A percentile compares a stretch with the other conserved stretches of the same genome.
Evolutionary conservation across 2,888 invertebrate genomes (phyloP).

Genomic region (Ennomos fuscantarius): DNA sequence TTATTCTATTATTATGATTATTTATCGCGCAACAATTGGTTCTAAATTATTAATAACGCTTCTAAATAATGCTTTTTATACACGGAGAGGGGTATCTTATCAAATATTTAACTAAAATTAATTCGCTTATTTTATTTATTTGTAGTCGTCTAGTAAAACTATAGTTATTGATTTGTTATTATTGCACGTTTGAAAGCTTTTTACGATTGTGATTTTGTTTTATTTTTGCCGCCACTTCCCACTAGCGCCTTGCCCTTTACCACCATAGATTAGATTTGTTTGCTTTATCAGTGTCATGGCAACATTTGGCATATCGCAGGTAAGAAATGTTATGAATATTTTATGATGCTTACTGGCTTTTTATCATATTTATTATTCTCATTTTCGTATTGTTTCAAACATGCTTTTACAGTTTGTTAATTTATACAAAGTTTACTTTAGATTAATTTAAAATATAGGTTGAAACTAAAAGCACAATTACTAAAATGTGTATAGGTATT

Average conservation of each 20-base stretch:
- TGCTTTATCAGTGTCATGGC: slow-evolving; percentile 61
- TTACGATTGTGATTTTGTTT: slow-evolving; percentile 85
- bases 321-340: slow-evolving; percentile 60
- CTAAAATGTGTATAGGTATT: slow-evolving; percentile 2
- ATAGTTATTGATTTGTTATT: slow-evolving; percentile 31
- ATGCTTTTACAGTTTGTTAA: slow-evolving; percentile 58
- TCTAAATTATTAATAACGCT: no score
- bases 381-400: slow-evolving; percentile 67
- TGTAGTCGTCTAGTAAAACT: slow-evolving; percentile 12
- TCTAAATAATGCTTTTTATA: slow-evolving; percentile 11
- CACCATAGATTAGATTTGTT: slow-evolving; percentile 51
- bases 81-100: background rate
- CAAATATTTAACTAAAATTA: background rate
- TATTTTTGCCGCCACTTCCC: slow-evolving; percentile 71
- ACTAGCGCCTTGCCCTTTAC: slow-evolving; percentile 47
- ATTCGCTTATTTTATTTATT: slow-evolving; percentile 9
- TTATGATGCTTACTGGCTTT: slow-evolving; percentile 55
- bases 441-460: background rate
- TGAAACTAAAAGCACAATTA: background rate
- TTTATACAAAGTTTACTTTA: slow-evolving; percentile 1
- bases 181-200: slow-evolving; percentile 85
- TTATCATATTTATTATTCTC: slow-evolving; percentile 36
- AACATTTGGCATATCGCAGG: slow-evolving; percentile 58
- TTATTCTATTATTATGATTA: no score
- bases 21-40: background rate